Conservation (phyloP, 2,888 invertebrate genomes). For the Tanytarsus gracilentus region DNA sequence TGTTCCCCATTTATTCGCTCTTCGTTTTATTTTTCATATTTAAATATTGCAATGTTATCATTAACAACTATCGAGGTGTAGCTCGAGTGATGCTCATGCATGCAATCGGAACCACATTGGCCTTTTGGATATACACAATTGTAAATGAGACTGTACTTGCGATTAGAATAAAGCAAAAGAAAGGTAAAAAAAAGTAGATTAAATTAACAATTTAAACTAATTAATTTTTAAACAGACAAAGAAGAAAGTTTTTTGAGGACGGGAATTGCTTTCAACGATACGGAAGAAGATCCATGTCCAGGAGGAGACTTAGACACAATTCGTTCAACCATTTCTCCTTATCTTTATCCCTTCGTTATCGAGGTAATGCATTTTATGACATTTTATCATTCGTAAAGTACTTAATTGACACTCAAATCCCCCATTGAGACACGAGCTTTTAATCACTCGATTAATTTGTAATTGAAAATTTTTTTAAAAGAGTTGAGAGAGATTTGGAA, state of each 20-base stretch:
- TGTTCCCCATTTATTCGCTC: constrained; percentile 65
- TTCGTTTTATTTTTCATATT: constrained; percentile 69
- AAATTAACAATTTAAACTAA: not conserved
- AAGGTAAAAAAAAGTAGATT: constrained; percentile 22
- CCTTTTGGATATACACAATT: constrained; percentile 71
- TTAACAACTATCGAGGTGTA: constrained; percentile 44
- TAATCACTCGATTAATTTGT: too few species aligned
- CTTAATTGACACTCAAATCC: too few species aligned
- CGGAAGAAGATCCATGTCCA: not conserved
- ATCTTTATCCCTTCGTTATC: constrained; percentile 70
- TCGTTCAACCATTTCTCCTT: constrained; percentile 58
- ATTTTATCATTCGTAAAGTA: too few species aligned
- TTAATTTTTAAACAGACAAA: not conserved
- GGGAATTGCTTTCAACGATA: not conserved
- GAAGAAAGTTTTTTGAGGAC: not conserved
- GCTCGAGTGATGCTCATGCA: constrained; percentile 71
- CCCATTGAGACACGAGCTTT: too few species aligned
- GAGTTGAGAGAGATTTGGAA: too few species aligned
- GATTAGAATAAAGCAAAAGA: constrained; percentile 34
- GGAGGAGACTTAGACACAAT: constrained; percentile 45
- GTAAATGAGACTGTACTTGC: constrained; percentile 63
- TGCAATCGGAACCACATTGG: constrained; percentile 67
- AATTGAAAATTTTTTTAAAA: too few species aligned
- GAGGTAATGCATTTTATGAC: too few species aligned
- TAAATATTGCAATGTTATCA: constrained; percentile 69